phyloP scores from a whole-genome alignment of 2,888 invertebrate genomes.

The Cactoblastis cactorum region DNA sequence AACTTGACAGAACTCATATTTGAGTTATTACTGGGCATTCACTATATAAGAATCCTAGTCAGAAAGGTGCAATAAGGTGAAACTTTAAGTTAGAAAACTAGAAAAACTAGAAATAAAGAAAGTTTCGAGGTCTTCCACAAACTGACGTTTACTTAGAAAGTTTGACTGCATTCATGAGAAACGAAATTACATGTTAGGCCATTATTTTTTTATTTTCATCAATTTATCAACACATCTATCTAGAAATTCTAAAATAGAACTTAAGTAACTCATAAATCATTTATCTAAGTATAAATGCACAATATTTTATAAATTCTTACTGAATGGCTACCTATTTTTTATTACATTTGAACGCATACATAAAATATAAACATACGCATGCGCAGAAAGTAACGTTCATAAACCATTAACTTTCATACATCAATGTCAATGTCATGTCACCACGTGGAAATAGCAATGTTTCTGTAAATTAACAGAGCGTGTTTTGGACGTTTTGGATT shows the following conservation, averaged over 20 bases:
- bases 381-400: not conserved
- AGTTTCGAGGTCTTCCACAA: conserved; percentile 56
- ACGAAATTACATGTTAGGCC: not conserved
- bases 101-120: conserved; percentile 64
- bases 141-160: conserved; percentile 72
- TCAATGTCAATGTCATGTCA: conserved; percentile 15
- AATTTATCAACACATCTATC: not conserved
- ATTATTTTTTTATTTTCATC: not conserved
- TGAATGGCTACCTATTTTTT: conserved; percentile 14
- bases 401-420: not conserved
- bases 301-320: too few species aligned
- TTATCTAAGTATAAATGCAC: too few species aligned
- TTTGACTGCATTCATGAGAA: conserved; percentile 45
- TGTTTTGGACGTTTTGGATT: conserved; percentile 3
- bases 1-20: conserved; percentile 4
- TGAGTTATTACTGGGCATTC: not conserved
- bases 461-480: not conserved
- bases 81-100: conserved; percentile 46
- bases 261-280: too few species aligned
- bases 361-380: not conserved
- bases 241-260: not conserved
- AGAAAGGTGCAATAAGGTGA: not conserved
- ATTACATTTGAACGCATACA: not conserved
- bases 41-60: conserved; percentile 1
- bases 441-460: not conserved